Evolutionary conservation across 64 coral and sea anemone genomes (phyloP), one percentile per base, ranked within the genome.

Genomic region (Acropora yongei): DNA sequence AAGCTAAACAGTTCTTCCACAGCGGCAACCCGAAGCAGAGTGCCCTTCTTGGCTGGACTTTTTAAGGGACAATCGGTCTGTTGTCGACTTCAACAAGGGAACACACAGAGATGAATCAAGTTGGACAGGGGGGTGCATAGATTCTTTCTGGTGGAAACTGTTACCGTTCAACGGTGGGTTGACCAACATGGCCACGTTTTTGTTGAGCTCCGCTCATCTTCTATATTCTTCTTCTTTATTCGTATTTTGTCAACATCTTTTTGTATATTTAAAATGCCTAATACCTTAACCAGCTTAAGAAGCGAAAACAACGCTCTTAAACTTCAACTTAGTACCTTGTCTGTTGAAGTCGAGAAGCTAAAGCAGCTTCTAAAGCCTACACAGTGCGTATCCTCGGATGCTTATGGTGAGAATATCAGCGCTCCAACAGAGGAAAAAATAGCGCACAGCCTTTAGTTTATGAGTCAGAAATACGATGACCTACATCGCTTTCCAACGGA

Each of bases 371-470:
- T 30, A 0, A 67, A 67, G 63, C 63, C 63, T 67, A 8, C 10
- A 67, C 72, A 41, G 40, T 42, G 72, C 9, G 40, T 42, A 41
- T 42, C 72, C 19, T 74, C 41, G 7, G 72, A 74, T 74, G 40
- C 72, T 74, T 41, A 74, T 42, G 72, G 72, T 74, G 72, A 74
- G 40, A 74, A 74, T 74, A 74, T 74, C 72, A 74, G 72, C 40
- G 72, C 40, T 74, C 72, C 72, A 74, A 74, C 72, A 74, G 72
- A 39, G 19, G 72, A 74, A 74, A 39, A 74, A 42, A 42, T 8
- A 20, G 40, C 0, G 19, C 72, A 74, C 20, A 74, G 72, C 19
- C 72, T 74, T 74, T 39, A 74, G 40, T 74, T 74, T 20, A 41
- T 74, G 5, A 74, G 72, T 42, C 19, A 74, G 40, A 42, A 74